Conservation (phyloP, 2,797 vertebrate genomes). For the Centropyge bicolor region DNA sequence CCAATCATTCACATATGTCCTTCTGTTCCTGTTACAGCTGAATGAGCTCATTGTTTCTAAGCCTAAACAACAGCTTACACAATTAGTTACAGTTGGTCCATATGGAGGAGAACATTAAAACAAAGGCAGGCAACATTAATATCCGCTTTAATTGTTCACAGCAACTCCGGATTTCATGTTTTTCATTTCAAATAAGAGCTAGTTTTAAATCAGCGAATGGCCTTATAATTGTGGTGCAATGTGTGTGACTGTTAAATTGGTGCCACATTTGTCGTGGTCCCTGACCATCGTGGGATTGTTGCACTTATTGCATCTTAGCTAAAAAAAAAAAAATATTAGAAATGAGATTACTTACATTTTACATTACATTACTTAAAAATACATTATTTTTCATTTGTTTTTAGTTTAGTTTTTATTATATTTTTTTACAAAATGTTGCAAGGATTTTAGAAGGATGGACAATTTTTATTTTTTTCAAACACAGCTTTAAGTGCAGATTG, state of each 20-base stretch:
- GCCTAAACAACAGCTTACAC: constrained; percentile 21
- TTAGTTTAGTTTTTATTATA: too few relatives aligned
- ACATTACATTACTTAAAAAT: too few relatives aligned
- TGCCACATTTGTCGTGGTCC: constrained; percentile 7
- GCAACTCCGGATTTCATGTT: constrained; percentile 4
- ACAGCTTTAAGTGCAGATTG: background rate
- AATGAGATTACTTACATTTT: background rate
- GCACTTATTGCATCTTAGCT: background rate
- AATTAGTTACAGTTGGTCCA: constrained; percentile 24
- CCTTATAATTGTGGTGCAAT: background rate
- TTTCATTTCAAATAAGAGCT: constrained; percentile 4
- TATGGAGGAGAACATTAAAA: background rate
- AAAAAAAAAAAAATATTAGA: background rate
- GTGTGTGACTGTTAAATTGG: constrained; percentile 9
- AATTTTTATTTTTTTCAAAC: too few relatives aligned
- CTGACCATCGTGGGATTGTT: background rate
- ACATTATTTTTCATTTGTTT: background rate
- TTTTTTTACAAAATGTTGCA: too few relatives aligned
- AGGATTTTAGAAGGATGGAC: background rate
- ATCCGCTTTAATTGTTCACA: constrained; percentile 38
- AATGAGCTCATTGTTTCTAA: constrained; percentile 39
- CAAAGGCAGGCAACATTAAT: constrained; percentile 7
- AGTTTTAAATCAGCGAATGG: background rate
- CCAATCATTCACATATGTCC: constrained; percentile 29
- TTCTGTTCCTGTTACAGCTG: background rate